These are phyloP conservation scores for Taphrorychus bicolor DNA, from an alignment of 2,888 invertebrate genomes.

Conservation along the genomic window DNA sequence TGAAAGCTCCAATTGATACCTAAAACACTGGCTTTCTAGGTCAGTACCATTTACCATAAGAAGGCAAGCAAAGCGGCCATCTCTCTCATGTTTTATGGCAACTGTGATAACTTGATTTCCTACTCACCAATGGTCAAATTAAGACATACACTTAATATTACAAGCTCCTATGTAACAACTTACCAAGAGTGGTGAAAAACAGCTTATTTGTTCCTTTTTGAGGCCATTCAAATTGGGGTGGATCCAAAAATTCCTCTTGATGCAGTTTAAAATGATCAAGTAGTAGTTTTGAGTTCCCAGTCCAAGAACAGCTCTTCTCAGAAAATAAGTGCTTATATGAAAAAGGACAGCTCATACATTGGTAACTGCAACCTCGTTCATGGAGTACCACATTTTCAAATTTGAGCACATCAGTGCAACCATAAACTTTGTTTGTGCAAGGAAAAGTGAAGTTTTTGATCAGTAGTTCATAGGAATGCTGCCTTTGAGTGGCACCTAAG, in stretches of 20 bases:
- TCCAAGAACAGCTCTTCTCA: slow-evolving; percentile 39
- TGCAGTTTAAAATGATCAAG: slow-evolving; percentile 43
- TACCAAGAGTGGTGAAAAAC: slow-evolving; percentile 40
- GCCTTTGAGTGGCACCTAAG: slow-evolving; percentile 32
- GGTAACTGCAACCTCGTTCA: slow-evolving; percentile 41
- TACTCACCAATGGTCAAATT: neutral
- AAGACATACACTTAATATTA: too few species aligned
- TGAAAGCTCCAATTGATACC: slow-evolving; percentile 44
- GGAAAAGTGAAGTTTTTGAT: slow-evolving; percentile 43
- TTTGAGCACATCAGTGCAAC: slow-evolving; percentile 40
- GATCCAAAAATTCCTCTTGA: slow-evolving; percentile 31
- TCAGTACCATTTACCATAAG: slow-evolving; percentile 42
- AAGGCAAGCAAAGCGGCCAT: slow-evolving; percentile 37
- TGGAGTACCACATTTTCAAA: slow-evolving; percentile 41
- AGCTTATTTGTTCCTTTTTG: slow-evolving; percentile 21
- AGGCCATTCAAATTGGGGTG: slow-evolving; percentile 39
- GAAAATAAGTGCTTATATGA: slow-evolving; percentile 32
- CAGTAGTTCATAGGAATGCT: slow-evolving; percentile 43
- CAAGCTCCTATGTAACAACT: slow-evolving; percentile 4
- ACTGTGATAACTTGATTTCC: slow-evolving; percentile 37
- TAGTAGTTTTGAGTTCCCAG: slow-evolving; percentile 36
- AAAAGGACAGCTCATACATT: slow-evolving; percentile 39
- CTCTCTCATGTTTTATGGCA: slow-evolving; percentile 35
- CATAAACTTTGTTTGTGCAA: slow-evolving; percentile 42
- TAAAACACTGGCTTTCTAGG: slow-evolving; percentile 43